Percentiles rank a stretch among this genome's conserved stretches.
Conservation (phyloP, 2,888 invertebrate species). For the Oscheius onirici region DNA sequence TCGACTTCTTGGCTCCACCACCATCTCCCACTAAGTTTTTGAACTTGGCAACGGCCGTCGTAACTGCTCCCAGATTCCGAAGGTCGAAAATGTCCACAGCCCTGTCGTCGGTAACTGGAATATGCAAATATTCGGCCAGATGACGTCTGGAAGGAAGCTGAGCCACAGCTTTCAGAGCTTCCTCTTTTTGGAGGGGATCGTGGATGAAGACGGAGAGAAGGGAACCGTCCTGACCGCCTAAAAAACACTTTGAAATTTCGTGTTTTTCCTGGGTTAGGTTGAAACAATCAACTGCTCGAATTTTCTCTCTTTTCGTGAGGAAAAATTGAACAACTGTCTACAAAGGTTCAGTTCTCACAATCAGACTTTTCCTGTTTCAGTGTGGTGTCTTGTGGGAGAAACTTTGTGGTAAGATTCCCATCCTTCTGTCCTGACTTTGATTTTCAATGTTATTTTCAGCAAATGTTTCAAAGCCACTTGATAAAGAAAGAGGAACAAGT, state of each 20-base stretch:
- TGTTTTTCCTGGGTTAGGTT: not conserved
- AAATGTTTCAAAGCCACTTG: too few species aligned
- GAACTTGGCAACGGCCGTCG: slow-evolving; percentile 63
- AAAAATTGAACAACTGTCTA: too few species aligned
- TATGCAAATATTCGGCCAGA: slow-evolving; percentile 63
- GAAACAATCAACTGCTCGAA: too few species aligned
- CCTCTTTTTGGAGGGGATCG: slow-evolving; percentile 47
- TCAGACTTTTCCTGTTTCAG: too few species aligned
- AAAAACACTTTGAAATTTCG: not conserved
- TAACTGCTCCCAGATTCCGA: slow-evolving; percentile 61
- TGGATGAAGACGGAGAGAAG: slow-evolving; percentile 59
- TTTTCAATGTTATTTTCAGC: too few species aligned
- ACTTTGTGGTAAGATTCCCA: too few species aligned
- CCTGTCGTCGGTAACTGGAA: slow-evolving; percentile 49
- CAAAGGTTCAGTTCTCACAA: too few species aligned
- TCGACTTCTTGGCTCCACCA: slow-evolving; percentile 47
- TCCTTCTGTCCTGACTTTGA: too few species aligned
- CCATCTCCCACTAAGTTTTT: slow-evolving; percentile 50
- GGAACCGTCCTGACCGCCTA: slow-evolving; percentile 65
- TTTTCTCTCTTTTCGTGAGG: too few species aligned
- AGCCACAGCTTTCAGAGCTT: slow-evolving; percentile 49
- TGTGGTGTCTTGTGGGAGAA: too few species aligned
- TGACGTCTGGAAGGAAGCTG: slow-evolving; percentile 56
- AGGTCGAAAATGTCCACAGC: slow-evolving; percentile 58
- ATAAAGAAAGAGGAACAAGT: too few species aligned